A percentile compares a stretch with the other conserved stretches of the same genome.
phyloP scores from a whole-genome alignment of 2,113 vertebrate genomes.

The Asarcornis scutulata region DNA sequence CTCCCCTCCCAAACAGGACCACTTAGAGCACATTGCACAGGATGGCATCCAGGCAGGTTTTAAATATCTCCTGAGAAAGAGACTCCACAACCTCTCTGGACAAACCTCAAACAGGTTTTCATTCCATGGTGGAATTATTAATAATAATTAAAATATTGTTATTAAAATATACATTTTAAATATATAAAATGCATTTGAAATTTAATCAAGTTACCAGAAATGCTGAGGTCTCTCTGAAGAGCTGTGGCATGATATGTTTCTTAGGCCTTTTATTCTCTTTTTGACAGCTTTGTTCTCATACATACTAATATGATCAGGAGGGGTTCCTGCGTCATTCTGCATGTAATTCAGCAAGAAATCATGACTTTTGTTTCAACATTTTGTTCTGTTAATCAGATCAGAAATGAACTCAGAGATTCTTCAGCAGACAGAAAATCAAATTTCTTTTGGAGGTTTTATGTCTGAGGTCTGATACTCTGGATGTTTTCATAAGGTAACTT shows the following conservation, averaged over 20 bases:
- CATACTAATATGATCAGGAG: not conserved
- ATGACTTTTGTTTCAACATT: not conserved
- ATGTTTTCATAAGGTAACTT: not conserved
- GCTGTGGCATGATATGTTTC: not conserved
- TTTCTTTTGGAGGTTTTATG: not conserved
- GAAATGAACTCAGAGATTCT: not conserved
- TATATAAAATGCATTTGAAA: not conserved
- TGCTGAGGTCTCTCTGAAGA: not conserved
- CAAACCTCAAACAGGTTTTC: not conserved
- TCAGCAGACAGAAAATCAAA: not conserved
- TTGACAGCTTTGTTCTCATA: not conserved
- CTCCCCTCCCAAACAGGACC: no score
- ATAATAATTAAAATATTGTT: not conserved
- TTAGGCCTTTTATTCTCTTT: fast-evolving
- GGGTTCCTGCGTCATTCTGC: not conserved
- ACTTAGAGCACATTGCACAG: no score
- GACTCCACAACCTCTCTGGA: no score
- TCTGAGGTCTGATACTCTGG: not conserved
- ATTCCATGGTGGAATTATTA: not conserved
- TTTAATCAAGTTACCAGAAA: not conserved
- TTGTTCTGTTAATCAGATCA: not conserved
- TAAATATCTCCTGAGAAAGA: no score
- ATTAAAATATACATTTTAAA: not conserved
- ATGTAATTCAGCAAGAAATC: not conserved
- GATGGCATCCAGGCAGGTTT: no score